These are phyloP conservation scores for Hydrolagus affinis DNA, from an alignment of 2,113 vertebrate species.

Conservation along the genomic window DNA sequence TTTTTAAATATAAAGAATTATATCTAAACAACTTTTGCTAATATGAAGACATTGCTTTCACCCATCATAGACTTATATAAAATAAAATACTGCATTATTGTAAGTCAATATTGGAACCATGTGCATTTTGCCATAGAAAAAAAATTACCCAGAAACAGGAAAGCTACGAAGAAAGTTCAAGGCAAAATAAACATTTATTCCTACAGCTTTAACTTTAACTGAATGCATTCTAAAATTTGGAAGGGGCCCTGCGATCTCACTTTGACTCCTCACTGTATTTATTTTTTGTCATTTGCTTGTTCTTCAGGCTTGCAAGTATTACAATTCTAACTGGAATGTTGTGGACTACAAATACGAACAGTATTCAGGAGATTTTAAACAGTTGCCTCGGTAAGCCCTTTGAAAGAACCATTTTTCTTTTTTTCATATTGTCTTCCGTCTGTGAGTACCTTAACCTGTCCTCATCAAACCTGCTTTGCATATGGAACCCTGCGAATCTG, in stretches of 20 bases:
- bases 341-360: constrained; percentile 88
- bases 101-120: too few species aligned
- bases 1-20: too few species aligned
- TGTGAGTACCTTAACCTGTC: background rate
- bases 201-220: background rate
- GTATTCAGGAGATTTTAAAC: constrained; percentile 84
- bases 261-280: background rate
- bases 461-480: background rate
- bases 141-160: background rate
- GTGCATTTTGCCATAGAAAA: too few species aligned
- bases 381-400: constrained; percentile 74
- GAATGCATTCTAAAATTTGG: background rate
- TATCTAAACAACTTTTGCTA: too few species aligned
- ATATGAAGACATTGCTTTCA: too few species aligned
- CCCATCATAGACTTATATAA: too few species aligned
- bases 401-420: background rate
- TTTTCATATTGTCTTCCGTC: background rate
- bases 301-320: constrained; percentile 86
- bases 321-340: constrained; percentile 80
- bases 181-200: too few species aligned
- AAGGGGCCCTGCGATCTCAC: too few species aligned
- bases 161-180: background rate
- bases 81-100: too few species aligned
- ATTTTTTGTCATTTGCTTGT: constrained; percentile 36
- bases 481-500: background rate